Evolutionary conservation across 2,797 vertebrate genomes (phyloP).

Genomic region (Psittacula echo): DNA sequence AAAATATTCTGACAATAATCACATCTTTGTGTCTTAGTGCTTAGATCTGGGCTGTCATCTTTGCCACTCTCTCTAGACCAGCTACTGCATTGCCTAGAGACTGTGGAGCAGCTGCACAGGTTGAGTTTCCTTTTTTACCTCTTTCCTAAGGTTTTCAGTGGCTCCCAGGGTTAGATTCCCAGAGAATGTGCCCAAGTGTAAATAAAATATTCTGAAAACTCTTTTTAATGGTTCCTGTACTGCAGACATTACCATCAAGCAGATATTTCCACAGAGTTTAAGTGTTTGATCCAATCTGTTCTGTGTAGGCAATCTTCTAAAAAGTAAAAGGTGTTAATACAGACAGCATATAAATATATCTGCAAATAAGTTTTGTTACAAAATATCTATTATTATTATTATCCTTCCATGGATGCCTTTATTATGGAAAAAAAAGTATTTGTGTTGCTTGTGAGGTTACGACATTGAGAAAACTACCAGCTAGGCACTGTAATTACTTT

Average conservation of each 20-base stretch:
- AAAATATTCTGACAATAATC: conserved; percentile 8
- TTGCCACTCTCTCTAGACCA: not conserved
- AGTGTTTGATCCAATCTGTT: not conserved
- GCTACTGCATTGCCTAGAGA: not conserved
- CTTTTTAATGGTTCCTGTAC: not conserved
- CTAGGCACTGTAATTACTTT: conserved; percentile 56
- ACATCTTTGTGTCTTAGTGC: not conserved
- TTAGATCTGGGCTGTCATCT: not conserved
- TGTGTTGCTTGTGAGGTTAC: conserved; percentile 36
- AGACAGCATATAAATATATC: not conserved
- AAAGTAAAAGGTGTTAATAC: not conserved
- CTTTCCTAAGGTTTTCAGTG: not conserved
- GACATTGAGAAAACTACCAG: conserved; percentile 57
- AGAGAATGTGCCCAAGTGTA: not conserved
- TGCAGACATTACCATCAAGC: not conserved
- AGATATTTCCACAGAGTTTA: not conserved
- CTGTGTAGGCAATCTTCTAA: not conserved
- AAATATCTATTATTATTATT: conserved; percentile 5
- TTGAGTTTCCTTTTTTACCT: not conserved
- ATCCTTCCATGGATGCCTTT: not conserved
- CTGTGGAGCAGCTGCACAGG: not conserved
- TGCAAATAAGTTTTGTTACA: conserved; percentile 4
- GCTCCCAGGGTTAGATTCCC: not conserved
- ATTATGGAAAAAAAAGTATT: conserved; percentile 18
- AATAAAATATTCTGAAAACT: not conserved